Evolutionary conservation across 2,113 vertebrate species (phyloP), one percentile per base, ranked within the genome.

Genomic region (Scophthalmus maximus): DNA sequence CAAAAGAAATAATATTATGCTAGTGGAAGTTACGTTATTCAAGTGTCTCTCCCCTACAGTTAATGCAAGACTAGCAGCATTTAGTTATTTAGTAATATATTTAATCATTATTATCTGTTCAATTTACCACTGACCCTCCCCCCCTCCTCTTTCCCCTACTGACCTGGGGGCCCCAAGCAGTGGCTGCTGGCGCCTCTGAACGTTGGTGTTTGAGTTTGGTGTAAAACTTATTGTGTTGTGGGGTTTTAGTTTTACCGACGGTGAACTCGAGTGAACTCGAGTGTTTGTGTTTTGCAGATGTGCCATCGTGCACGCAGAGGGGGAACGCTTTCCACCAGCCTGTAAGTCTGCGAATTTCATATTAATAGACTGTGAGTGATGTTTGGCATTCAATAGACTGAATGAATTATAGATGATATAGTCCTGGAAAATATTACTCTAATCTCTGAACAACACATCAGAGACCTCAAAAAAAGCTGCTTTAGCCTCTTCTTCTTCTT

Each of bases 391-490:
- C 62, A 71, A 76, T 80, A 27, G 40, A 66, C 25, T 26, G 27
- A 58, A 84, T 86, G 61, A 88, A 85, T 87, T 82, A 87, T 83
- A 76, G 49, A 88, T 84, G 67, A 83, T 49, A 52, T 64, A n/a
- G 64, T 78, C 60, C 72, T 59, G 67, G 63, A 84, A 82, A 85
- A 68, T 61, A 56, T 46, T 29, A 22, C 32, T 76, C 26, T 68
- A 68, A 76, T 78, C 66, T 85, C 60, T 58, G 69, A 68, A 77
- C 66, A 68, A 71, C 81, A 70, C 69, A 75, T 51, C 26, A 60
- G 62, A 76, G 75, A 60, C 42, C 73, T 63, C 2, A 8, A 47
- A 8, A 47, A 34, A 30, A 73, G 58, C 52, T 38, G 46, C 40
- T 40, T 40, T 23, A 57, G 47, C 46, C 46, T 46, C 18, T 2